Evolutionary conservation across 2,888 invertebrate genomes (phyloP), one percentile per base, ranked within the genome.

Genomic region (Macrosiphum euphorbiae): DNA sequence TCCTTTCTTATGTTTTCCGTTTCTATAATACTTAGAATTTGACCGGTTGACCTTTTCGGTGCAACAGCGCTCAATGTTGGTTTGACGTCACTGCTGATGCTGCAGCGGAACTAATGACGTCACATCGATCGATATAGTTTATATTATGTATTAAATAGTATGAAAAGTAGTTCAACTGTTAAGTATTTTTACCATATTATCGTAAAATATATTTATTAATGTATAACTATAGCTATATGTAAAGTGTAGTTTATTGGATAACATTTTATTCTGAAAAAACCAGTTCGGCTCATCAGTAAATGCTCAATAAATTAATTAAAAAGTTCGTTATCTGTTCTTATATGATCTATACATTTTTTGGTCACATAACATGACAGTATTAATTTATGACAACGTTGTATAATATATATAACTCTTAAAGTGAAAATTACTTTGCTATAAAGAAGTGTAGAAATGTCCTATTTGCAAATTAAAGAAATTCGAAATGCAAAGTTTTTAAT

Each of bases 1-100:
- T 35, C 35, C 10, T 78, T 78, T 41, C 78, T 41, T 78, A 35
- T 35, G 35, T 35, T 28, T 61, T 44, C 35, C 86, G 35, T 87
- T 61, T 47, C 58, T 24, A 61, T 16, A 44, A 52, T 84, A 84
- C 35, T 92, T 92, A 35, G 85, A 86, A 85, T 90, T 90, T 90
- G 90, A 94, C 94, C 94, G 90, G 89, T 86, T 94, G 94, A 94
- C 94, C 94, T 94, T 94, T 94, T 90, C 26, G 28, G 50, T 86
- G 86, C 94, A 94, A 86, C 93, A 50, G 90, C 88, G 88, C 50
- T 92, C 92, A n/a, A 61, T 86, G 85, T 94, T 61, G 28, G 90
- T 86, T 94, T 94, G 94, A 94, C 94, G 94, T 94, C 94, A 94
- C 85, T 24, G 35, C 58, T 50, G 86, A 90, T 86, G 89, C 94